phyloP scores from a whole-genome alignment of 2,888 invertebrate species.

The Idaea straminata region DNA sequence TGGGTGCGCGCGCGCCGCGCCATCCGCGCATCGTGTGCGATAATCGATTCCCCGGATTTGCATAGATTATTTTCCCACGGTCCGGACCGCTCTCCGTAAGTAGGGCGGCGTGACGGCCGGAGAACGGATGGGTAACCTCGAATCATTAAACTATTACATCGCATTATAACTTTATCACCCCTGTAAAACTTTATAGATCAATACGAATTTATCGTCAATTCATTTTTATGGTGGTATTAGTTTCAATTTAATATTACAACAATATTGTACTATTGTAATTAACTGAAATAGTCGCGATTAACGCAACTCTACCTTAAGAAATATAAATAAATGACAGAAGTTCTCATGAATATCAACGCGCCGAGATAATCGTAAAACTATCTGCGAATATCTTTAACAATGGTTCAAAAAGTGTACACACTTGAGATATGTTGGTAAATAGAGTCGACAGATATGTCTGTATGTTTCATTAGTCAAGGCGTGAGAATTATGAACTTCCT shows the following conservation, averaged over 20 bases:
- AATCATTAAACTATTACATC: conserved; percentile 39
- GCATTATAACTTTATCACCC: conserved; percentile 14
- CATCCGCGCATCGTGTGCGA: conserved; percentile 44
- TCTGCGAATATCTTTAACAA: conserved; percentile 28
- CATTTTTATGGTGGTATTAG: conserved; percentile 7
- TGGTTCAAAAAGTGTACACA: conserved; percentile 30
- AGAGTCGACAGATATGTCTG: conserved; percentile 3
- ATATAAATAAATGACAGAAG: conserved; percentile 31
- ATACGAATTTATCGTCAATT: background rate
- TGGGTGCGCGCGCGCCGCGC: conserved; percentile 34
- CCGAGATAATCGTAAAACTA: conserved; percentile 23
- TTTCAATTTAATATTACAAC: conserved; percentile 7
- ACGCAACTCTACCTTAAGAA: conserved; percentile 29
- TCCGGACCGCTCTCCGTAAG: conserved; percentile 57
- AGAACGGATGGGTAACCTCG: conserved; percentile 66
- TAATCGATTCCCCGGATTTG: conserved; percentile 74
- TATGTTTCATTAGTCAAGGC: conserved; percentile 25
- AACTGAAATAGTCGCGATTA: conserved; percentile 18
- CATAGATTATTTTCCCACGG: conserved; percentile 74
- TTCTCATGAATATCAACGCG: conserved; percentile 29
- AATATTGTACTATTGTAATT: conserved; percentile 14
- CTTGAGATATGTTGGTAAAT: conserved; percentile 28
- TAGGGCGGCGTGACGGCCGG: conserved; percentile 62
- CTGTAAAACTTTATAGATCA: conserved; percentile 2
- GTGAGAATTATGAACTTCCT: conserved; percentile 32